Evolutionary conservation across 2,113 vertebrate species (phyloP).

Genomic region (Pholis gunnellus): DNA sequence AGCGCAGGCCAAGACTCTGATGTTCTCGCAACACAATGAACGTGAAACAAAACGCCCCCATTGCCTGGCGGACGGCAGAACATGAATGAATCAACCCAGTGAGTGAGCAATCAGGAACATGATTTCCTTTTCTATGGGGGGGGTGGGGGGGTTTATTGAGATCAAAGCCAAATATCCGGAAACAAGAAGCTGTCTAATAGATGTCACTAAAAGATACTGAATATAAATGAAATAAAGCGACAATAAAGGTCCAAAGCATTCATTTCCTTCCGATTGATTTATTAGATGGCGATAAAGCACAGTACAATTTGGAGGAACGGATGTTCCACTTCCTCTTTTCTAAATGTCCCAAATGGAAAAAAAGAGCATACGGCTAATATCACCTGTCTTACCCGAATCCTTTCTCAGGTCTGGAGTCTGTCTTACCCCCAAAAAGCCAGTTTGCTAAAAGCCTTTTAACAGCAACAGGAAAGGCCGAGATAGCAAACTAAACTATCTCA

Average conservation of each 20-base stretch:
- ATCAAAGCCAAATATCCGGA: neutral
- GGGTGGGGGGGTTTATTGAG: neutral
- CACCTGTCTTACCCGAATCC: constrained; percentile 37
- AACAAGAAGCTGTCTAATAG: neutral
- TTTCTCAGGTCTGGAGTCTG: constrained; percentile 39
- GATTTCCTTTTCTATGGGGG: fast-evolving
- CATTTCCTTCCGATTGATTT: neutral
- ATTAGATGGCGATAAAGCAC: neutral
- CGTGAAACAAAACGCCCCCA: constrained; percentile 48
- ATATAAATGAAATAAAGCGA: neutral
- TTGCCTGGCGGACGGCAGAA: constrained; percentile 1
- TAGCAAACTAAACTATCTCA: constrained; percentile 1
- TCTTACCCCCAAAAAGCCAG: constrained; percentile 17
- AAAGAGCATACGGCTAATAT: constrained; percentile 22
- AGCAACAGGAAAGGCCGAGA: constrained; percentile 35
- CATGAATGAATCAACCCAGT: constrained; percentile 41
- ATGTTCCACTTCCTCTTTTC: constrained; percentile 45
- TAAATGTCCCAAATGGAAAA: constrained; percentile 25
- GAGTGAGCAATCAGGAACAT: neutral
- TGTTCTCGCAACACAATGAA: constrained; percentile 40
- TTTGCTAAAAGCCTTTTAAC: constrained; percentile 29
- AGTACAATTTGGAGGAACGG: neutral
- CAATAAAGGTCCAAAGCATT: neutral
- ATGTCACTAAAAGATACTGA: neutral
- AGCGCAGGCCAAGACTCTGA: constrained; percentile 32